These are phyloP conservation scores for Drosophila fungiperda DNA, from an alignment of 2,888 invertebrate genomes.

Conservation along the genomic window DNA sequence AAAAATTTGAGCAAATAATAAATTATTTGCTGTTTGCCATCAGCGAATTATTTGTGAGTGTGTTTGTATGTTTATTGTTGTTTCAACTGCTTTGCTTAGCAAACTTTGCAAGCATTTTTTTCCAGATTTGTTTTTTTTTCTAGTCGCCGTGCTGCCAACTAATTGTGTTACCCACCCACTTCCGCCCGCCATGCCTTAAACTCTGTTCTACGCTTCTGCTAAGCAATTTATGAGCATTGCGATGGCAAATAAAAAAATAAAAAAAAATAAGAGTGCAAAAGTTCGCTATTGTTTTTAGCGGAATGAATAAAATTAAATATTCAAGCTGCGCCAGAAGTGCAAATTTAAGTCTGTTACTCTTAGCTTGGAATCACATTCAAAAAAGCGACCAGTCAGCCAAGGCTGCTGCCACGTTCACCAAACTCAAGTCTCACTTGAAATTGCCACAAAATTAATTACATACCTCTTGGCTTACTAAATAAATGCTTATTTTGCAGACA, in stretches of 20 bases:
- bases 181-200: neutral
- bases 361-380: neutral
- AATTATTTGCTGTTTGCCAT: conserved; percentile 47
- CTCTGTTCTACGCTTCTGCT: conserved; percentile 39
- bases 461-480: neutral
- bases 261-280: conserved; percentile 31
- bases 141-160: conserved; percentile 62
- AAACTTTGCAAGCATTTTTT: conserved; percentile 11
- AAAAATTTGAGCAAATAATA: conserved; percentile 50
- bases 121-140: conserved; percentile 45
- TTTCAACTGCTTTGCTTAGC: conserved; percentile 17
- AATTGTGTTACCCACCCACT: conserved; percentile 50
- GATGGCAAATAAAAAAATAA: conserved; percentile 15
- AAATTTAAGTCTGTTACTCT: conserved; percentile 6
- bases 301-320: conserved; percentile 66
- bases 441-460: neutral
- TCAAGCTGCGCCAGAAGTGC: conserved; percentile 49
- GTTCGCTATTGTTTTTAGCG: conserved; percentile 56
- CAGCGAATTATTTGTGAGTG: conserved; percentile 30
- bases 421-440: neutral
- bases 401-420: neutral
- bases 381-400: conserved; percentile 1
- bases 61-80: conserved; percentile 1
- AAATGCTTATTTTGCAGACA: neutral
- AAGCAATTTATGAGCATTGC: conserved; percentile 66